Evolutionary conservation across 2,797 vertebrate genomes (phyloP).

Genomic region (Lepus townsendii): DNA sequence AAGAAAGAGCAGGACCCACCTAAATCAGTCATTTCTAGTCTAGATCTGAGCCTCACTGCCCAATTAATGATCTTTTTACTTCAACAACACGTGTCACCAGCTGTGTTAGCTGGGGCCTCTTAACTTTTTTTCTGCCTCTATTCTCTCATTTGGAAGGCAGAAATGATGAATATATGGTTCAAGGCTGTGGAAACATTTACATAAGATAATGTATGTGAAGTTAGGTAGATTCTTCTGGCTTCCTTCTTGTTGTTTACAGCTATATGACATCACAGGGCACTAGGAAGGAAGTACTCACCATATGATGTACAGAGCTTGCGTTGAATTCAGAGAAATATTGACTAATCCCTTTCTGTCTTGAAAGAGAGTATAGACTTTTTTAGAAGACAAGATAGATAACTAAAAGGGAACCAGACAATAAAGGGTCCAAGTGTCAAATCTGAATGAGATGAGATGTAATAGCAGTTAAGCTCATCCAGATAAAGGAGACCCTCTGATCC

Average conservation of each 20-base stretch:
- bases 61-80: not conserved
- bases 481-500: not conserved
- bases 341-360: not conserved
- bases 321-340: not conserved
- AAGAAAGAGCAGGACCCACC: not conserved
- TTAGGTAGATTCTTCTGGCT: not conserved
- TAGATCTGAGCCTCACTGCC: not conserved
- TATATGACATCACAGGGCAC: not conserved
- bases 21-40: not conserved
- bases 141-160: not conserved
- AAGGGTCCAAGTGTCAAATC: not conserved
- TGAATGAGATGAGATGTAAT: not conserved
- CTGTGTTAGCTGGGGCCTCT: not conserved
- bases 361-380: not conserved
- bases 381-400: not conserved
- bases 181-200: not conserved
- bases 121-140: conserved; percentile 44
- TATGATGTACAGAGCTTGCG: not conserved
- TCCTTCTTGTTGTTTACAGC: not conserved
- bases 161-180: not conserved
- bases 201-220: not conserved
- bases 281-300: not conserved
- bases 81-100: not conserved
- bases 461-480: not conserved
- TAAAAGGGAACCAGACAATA: not conserved